Evolutionary conservation across 1,140 invertebrate genomes (phyloP).

Genomic region (Aphelenchoides fujianensis): DNA sequence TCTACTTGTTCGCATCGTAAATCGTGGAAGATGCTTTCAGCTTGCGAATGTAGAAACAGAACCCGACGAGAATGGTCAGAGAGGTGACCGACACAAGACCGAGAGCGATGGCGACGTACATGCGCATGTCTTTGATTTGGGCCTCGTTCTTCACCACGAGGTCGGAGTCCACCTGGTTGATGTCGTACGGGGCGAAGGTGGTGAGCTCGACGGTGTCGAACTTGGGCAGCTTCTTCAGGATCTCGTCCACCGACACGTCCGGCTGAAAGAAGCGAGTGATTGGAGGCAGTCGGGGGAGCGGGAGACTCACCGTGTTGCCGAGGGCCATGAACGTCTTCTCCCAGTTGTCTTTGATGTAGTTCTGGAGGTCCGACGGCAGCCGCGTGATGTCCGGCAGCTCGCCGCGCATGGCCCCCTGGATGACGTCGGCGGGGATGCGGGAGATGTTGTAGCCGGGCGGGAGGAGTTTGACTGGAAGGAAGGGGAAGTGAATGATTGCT

Average conservation of each 20-base stretch:
- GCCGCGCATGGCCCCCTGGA: conserved; percentile 48
- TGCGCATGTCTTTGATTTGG: conserved; percentile 22
- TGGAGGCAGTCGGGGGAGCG: background rate
- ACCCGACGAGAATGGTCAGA: conserved; percentile 40
- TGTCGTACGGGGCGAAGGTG: conserved; percentile 60
- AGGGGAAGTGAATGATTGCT: conserved; percentile 3
- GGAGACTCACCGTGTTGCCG: conserved; percentile 10
- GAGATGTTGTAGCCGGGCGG: conserved; percentile 57
- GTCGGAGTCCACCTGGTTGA: conserved; percentile 55
- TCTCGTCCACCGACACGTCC: conserved; percentile 53
- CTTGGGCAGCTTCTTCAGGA: conserved; percentile 53
- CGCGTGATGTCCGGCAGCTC: conserved; percentile 54
- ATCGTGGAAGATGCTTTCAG: background rate
- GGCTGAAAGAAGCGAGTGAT: too few relatives aligned
- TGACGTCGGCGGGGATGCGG: conserved; percentile 52
- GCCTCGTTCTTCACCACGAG: conserved; percentile 44
- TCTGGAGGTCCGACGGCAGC: conserved; percentile 53
- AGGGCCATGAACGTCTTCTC: conserved; percentile 49
- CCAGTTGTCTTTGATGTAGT: conserved; percentile 53
- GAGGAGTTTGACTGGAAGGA: conserved; percentile 45
- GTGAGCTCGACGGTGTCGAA: conserved; percentile 49
- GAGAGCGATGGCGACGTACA: conserved; percentile 54
- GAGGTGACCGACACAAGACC: conserved; percentile 51
- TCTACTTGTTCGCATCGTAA: background rate
- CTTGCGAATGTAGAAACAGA: conserved; percentile 45